Conservation (phyloP, 1,140 invertebrate genomes). For the Brachionus angularis region DNA sequence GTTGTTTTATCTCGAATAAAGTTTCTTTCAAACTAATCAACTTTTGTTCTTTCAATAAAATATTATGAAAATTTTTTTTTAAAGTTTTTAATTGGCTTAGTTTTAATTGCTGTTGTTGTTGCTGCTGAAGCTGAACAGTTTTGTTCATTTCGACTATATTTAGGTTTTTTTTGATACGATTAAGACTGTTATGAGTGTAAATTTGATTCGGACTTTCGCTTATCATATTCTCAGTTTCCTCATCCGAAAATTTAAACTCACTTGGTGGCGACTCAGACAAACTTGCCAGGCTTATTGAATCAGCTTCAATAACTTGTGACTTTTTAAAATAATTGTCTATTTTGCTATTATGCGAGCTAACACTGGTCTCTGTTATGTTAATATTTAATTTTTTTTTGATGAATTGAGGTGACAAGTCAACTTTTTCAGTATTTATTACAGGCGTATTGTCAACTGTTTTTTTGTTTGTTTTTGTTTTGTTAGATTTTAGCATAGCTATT, state of each 20-base stretch:
- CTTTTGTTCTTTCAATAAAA: slow-evolving; percentile 33
- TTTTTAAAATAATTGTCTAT: too few relatives aligned
- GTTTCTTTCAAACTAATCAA: slow-evolving; percentile 40
- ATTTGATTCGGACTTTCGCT: too few relatives aligned
- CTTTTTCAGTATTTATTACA: not conserved
- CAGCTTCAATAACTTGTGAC: slow-evolving; percentile 24
- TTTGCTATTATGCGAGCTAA: not conserved
- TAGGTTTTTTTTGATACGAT: not conserved
- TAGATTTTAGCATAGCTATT: slow-evolving; percentile 34
- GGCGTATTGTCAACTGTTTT: not conserved
- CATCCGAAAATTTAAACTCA: slow-evolving; percentile 43
- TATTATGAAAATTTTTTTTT: slow-evolving; percentile 30
- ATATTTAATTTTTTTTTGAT: too few relatives aligned
- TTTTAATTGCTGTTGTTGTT: not conserved
- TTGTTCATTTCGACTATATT: not conserved
- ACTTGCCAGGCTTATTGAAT: slow-evolving; percentile 12
- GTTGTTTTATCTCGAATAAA: slow-evolving; percentile 20
- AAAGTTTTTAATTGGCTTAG: slow-evolving; percentile 8
- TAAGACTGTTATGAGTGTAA: too few relatives aligned
- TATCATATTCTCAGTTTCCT: slow-evolving; percentile 27
- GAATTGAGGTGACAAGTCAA: not conserved
- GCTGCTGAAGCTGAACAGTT: not conserved
- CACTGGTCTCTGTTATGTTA: not conserved
- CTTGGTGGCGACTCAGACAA: slow-evolving; percentile 33
- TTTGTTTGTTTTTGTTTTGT: not conserved